These are phyloP conservation scores for Drosophila melanica DNA, from an alignment of 1,140 invertebrate genomes.

Conservation along the genomic window DNA sequence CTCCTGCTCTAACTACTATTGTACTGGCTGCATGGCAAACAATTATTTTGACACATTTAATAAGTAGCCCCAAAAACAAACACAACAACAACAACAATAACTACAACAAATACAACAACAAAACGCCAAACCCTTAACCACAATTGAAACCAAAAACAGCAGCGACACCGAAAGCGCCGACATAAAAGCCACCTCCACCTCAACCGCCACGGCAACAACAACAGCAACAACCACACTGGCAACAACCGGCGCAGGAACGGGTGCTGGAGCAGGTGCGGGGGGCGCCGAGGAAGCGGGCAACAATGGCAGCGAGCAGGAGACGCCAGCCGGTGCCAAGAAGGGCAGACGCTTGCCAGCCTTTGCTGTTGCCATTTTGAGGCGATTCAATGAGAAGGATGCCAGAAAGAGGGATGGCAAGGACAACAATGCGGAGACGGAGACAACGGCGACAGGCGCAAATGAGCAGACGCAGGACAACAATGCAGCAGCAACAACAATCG, in stretches of 20 bases:
- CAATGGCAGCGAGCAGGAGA: slow-evolving; percentile 16
- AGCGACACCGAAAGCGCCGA: slow-evolving; percentile 86
- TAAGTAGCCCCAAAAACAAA: slow-evolving; percentile 50
- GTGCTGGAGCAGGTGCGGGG: slow-evolving; percentile 14
- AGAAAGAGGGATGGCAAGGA: slow-evolving; percentile 57
- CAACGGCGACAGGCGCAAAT: slow-evolving; percentile 40
- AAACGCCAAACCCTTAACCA: slow-evolving; percentile 49
- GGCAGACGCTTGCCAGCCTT: slow-evolving; percentile 70
- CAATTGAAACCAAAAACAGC: slow-evolving; percentile 74
- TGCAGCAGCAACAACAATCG: slow-evolving; percentile 58
- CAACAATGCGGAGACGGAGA: slow-evolving; percentile 63
- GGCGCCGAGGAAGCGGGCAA: slow-evolving; percentile 15
- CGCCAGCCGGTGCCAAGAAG: slow-evolving; percentile 54
- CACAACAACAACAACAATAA: slow-evolving; percentile 24
- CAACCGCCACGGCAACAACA: slow-evolving; percentile 62
- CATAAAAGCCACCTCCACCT: slow-evolving; percentile 78
- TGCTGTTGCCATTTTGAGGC: slow-evolving; percentile 77
- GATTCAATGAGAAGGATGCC: slow-evolving; percentile 71
- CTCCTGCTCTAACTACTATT: slow-evolving; percentile 12
- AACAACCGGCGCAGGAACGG: slow-evolving; percentile 34
- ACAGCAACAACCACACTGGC: slow-evolving; percentile 44
- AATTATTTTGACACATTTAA: slow-evolving; percentile 70
- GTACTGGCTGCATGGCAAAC: slow-evolving; percentile 50
- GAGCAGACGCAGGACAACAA: slow-evolving; percentile 45
- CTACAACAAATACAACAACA: slow-evolving; percentile 23